Conservation (phyloP, 2,113 vertebrate genomes). For the Osmerus mordax region DNA sequence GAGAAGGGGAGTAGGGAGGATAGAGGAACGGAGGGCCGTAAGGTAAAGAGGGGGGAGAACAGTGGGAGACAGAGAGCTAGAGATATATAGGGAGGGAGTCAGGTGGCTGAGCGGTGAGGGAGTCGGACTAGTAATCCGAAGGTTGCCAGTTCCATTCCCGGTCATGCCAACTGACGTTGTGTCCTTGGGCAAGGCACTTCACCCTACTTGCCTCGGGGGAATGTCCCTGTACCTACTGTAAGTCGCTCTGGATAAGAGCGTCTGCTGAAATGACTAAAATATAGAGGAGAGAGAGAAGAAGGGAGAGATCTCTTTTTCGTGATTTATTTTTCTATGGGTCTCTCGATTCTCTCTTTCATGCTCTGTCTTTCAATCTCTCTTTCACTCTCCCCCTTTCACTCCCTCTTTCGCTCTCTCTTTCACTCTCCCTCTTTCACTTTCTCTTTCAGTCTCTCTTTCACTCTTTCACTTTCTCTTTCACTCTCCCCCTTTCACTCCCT, state of each 20-base stretch:
- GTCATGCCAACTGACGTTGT: too few species aligned
- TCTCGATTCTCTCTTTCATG: neutral
- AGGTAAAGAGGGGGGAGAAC: neutral
- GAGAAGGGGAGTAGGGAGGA: neutral
- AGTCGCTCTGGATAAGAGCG: too few species aligned
- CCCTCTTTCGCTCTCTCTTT: neutral
- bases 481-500: neutral
- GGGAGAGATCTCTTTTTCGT: neutral
- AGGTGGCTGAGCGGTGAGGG: too few species aligned
- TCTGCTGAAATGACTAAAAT: too few species aligned
- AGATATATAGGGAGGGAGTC: neutral
- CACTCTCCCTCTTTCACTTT: constrained; percentile 3
- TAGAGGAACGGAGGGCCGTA: neutral
- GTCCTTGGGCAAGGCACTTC: too few species aligned
- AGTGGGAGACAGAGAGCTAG: neutral
- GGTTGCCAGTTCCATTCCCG: too few species aligned
- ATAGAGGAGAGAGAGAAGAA: neutral
- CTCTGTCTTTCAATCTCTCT: neutral
- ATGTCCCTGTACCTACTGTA: too few species aligned
- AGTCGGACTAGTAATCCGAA: too few species aligned
- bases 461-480: neutral
- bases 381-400: neutral
- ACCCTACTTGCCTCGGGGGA: too few species aligned
- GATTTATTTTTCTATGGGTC: constrained; percentile 19
- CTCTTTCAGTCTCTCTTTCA: neutral